These are phyloP conservation scores for Neofelis nebulosa DNA, from an alignment of 2,113 vertebrate species.

Conservation along the genomic window DNA sequence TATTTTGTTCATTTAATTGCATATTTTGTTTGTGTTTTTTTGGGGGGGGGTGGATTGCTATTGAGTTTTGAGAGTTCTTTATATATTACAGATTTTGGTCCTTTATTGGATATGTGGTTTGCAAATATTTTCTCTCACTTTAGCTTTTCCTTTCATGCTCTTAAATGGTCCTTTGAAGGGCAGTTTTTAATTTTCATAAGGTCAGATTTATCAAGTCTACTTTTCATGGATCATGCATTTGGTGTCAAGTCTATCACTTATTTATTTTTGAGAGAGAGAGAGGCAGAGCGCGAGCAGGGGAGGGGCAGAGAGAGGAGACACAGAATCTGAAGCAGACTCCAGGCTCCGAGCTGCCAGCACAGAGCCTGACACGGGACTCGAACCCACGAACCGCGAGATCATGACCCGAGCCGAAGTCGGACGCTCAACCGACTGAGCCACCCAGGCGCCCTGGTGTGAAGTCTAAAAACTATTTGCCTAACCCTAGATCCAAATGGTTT, in stretches of 20 bases:
- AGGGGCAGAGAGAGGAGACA: too few species aligned
- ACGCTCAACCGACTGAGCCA: too few species aligned
- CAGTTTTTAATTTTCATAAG: not conserved
- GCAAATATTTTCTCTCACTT: not conserved
- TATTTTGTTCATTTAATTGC: not conserved
- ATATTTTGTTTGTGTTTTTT: not conserved
- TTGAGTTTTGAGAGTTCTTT: not conserved
- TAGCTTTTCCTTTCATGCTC: not conserved
- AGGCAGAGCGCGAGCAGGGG: too few species aligned
- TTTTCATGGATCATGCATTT: not conserved
- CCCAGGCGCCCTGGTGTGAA: not conserved
- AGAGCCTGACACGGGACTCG: too few species aligned
- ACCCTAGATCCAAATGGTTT: not conserved
- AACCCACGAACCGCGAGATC: too few species aligned
- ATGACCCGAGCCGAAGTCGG: too few species aligned
- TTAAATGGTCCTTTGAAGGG: not conserved
- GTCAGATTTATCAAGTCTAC: not conserved
- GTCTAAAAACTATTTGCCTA: not conserved
- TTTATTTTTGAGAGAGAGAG: too few species aligned
- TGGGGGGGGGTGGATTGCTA: not conserved
- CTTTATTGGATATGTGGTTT: not conserved
- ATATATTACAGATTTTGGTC: not conserved
- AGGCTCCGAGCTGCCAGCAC: too few species aligned
- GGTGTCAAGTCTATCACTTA: not conserved
- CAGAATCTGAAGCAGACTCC: too few species aligned